Percentiles rank a stretch among this genome's conserved stretches.
These are phyloP conservation scores for Abrostola tripartita DNA, from an alignment of 2,888 invertebrate species.

Conservation along the genomic window DNA sequence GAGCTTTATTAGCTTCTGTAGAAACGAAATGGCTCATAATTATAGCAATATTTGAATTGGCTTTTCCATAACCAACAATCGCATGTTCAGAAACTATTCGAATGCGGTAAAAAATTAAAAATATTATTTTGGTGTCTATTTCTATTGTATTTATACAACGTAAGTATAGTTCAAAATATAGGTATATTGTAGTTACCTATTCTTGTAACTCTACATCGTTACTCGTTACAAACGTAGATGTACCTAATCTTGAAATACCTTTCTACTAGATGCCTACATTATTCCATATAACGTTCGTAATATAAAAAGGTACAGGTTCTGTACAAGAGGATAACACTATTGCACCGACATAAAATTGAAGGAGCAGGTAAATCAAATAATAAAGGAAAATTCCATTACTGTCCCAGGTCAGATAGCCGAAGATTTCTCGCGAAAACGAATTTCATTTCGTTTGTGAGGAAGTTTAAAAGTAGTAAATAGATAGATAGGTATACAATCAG, in stretches of 20 bases:
- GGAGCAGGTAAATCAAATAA: slow-evolving; percentile 85
- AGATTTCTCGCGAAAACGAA: slow-evolving; percentile 75
- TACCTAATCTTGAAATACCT: neutral
- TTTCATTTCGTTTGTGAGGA: slow-evolving; percentile 64
- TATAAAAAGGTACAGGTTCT: slow-evolving; percentile 62
- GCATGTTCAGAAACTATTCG: slow-evolving; percentile 80
- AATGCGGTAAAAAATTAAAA: slow-evolving; percentile 75
- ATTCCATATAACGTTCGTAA: slow-evolving; percentile 34
- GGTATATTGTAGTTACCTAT: neutral
- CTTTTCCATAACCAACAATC: slow-evolving; percentile 79
- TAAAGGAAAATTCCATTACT: slow-evolving; percentile 84
- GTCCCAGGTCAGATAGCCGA: slow-evolving; percentile 75
- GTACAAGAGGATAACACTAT: slow-evolving; percentile 74
- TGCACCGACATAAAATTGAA: slow-evolving; percentile 79
- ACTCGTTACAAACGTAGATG: neutral
- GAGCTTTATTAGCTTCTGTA: slow-evolving; percentile 77
- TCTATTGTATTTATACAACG: too few species aligned
- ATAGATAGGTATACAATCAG: slow-evolving; percentile 32
- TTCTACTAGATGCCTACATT: slow-evolving; percentile 9
- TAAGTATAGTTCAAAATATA: neutral
- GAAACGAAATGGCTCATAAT: slow-evolving; percentile 82
- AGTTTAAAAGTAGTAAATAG: slow-evolving; percentile 53
- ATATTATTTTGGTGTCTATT: slow-evolving; percentile 72
- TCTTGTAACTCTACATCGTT: neutral
- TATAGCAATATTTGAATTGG: slow-evolving; percentile 83